These are phyloP conservation scores for Esox niger DNA, from an alignment of 2,113 vertebrate species.

Conservation along the genomic window DNA sequence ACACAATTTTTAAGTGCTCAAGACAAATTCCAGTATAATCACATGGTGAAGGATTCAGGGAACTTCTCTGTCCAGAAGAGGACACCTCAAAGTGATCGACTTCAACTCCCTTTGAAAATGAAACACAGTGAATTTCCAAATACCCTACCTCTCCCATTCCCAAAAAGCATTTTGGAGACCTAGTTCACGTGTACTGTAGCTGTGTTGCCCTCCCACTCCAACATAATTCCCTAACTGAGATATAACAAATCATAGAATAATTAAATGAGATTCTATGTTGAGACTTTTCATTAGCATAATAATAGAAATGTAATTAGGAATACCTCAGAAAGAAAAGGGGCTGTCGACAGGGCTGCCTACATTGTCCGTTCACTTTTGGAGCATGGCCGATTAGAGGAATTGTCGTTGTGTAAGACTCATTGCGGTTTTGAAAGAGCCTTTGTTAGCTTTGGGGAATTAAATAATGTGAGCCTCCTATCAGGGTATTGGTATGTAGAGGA, in stretches of 20 bases:
- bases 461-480: conserved; percentile 67
- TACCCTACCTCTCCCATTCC: neutral
- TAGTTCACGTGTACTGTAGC: neutral
- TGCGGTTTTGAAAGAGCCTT: conserved; percentile 59
- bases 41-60: conserved; percentile 7
- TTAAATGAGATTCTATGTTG: conserved; percentile 56
- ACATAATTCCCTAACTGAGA: conserved; percentile 48
- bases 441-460: conserved; percentile 65
- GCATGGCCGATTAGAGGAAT: conserved; percentile 60
- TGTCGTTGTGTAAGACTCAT: conserved; percentile 57
- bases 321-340: conserved; percentile 56
- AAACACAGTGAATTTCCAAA: conserved; percentile 4
- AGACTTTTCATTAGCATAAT: conserved; percentile 61
- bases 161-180: conserved; percentile 16
- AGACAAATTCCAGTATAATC: neutral
- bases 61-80: conserved; percentile 17
- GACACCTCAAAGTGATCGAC: neutral
- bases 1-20: no score
- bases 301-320: conserved; percentile 71
- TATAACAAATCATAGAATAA: conserved; percentile 62
- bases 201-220: neutral
- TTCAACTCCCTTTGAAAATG: conserved; percentile 16
- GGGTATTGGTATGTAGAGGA: conserved; percentile 60
- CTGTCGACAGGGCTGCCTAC: conserved; percentile 47
- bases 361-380: conserved; percentile 59